Conservation (phyloP, 2,888 invertebrate species). For the Nomada ferruginata region DNA sequence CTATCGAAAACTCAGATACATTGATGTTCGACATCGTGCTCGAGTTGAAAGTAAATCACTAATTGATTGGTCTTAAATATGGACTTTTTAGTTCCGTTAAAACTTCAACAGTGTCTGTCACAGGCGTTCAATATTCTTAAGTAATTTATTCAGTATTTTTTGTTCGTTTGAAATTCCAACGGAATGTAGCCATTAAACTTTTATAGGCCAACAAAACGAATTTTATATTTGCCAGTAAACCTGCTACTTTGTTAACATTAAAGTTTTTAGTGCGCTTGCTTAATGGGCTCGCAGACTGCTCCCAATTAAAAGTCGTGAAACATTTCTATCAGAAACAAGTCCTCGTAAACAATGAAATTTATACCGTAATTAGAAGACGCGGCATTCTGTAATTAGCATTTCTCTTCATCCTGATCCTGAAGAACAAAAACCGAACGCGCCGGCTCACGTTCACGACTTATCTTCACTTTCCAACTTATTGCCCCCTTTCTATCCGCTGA, state of each 20-base stretch:
- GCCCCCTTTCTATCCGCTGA: constrained; percentile 4
- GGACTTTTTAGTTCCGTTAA: no score
- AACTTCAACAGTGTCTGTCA: no score
- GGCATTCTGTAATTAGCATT: constrained; percentile 23
- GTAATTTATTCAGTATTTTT: no score
- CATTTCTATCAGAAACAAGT: neutral
- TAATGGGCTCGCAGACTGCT: neutral
- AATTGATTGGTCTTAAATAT: no score
- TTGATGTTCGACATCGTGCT: neutral
- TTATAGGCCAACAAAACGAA: no score
- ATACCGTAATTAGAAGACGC: neutral
- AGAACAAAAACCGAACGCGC: constrained; percentile 17
- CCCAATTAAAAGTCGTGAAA: neutral
- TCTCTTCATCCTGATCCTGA: constrained; percentile 1
- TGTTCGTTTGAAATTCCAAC: no score
- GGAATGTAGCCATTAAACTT: no score
- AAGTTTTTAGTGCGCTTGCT: neutral
- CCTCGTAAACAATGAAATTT: constrained; percentile 2
- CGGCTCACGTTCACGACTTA: neutral
- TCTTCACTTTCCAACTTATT: constrained; percentile 32
- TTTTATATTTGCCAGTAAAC: no score
- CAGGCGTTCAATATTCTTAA: no score
- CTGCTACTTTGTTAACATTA: no score
- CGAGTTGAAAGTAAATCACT: no score
- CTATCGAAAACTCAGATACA: neutral